Conservation (phyloP, 2,888 invertebrate species). For the Cremastobaeus sp. region DNA sequence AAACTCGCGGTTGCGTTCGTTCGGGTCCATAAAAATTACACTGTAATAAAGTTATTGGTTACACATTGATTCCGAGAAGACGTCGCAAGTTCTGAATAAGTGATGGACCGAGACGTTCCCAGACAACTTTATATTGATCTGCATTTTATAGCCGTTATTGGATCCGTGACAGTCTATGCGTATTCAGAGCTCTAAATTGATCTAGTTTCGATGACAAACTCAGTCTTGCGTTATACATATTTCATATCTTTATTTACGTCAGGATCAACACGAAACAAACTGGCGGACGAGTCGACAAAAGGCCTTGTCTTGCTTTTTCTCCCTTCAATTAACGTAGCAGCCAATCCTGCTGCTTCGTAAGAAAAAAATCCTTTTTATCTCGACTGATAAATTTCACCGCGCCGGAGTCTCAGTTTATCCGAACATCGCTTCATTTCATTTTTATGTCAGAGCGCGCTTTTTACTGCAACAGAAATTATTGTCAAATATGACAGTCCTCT, state of each 20-base stretch:
- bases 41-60: conserved; percentile 44
- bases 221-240: conserved; percentile 34
- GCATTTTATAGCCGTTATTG: conserved; percentile 55
- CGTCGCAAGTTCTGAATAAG: conserved; percentile 56
- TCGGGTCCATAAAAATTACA: background rate
- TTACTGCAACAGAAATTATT: background rate
- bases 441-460: background rate
- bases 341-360: background rate
- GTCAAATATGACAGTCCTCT: conserved; percentile 11
- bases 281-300: background rate
- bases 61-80: conserved; percentile 39
- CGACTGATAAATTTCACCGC: too few species aligned
- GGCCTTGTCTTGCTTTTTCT: background rate
- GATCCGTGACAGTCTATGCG: conserved; percentile 54
- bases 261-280: conserved; percentile 17
- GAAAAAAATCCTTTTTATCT: too few species aligned
- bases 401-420: too few species aligned
- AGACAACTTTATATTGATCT: conserved; percentile 56
- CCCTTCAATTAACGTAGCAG: conserved; percentile 8
- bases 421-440: conserved; percentile 3
- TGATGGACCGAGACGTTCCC: conserved; percentile 61
- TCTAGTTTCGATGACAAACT: conserved; percentile 38
- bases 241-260: conserved; percentile 27
- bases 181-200: conserved; percentile 42
- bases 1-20: conserved; percentile 6